Conservation (phyloP, 2,888 invertebrate genomes). For the Cephus runcator region DNA sequence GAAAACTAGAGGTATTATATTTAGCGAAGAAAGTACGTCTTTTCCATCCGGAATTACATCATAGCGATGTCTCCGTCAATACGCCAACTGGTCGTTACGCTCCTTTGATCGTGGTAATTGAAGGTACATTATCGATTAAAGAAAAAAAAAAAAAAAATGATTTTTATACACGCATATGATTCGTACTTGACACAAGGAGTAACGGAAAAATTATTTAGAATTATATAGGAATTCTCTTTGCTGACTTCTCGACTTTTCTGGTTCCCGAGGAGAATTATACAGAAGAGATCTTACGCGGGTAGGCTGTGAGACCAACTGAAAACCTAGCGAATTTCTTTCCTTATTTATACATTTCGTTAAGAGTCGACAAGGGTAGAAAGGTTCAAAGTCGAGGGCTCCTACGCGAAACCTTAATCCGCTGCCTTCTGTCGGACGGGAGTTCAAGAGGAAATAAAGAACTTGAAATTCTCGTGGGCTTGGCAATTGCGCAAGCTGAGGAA, state of each 20-base stretch:
- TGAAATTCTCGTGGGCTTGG: conserved; percentile 31
- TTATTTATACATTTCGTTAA: neutral
- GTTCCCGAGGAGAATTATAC: neutral
- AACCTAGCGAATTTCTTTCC: neutral
- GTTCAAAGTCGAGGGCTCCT: neutral
- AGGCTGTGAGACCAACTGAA: neutral
- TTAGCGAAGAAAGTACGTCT: too few relatives aligned
- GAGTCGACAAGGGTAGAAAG: neutral
- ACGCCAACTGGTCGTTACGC: too few relatives aligned
- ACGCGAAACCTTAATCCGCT: neutral
- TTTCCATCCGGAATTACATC: too few relatives aligned
- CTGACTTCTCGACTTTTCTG: neutral
- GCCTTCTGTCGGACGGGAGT: neutral
- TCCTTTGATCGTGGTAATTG: too few relatives aligned
- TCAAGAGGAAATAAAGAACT: conserved; percentile 12
- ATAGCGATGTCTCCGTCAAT: too few relatives aligned
- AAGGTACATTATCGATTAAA: neutral
- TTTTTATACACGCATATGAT: neutral
- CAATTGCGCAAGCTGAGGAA: conserved; percentile 33
- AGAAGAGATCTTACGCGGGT: neutral
- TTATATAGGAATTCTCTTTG: neutral
- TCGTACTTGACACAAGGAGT: neutral
- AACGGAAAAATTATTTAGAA: neutral
- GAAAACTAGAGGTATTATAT: too few relatives aligned
- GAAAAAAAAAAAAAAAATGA: neutral